Conservation (phyloP, 2,888 invertebrate species). For the Mythimna pallens region DNA sequence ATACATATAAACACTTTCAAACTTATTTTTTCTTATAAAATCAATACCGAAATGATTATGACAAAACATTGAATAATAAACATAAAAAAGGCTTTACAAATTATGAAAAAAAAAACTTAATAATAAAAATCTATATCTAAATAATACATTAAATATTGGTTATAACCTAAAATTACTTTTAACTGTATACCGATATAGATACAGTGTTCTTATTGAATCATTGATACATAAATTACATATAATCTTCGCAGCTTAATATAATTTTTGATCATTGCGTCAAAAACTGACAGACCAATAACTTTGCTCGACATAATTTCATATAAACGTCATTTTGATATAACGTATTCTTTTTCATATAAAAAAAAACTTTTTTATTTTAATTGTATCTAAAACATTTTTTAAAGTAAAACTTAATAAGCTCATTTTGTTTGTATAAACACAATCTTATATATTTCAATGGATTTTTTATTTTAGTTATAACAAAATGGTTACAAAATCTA, state of each 20-base stretch:
- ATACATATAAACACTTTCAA: background rate
- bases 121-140: slow-evolving; percentile 65
- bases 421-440: slow-evolving; percentile 42
- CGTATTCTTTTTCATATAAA: slow-evolving; percentile 36
- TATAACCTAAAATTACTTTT: slow-evolving; percentile 60
- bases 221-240: slow-evolving; percentile 58
- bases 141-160: slow-evolving; percentile 68
- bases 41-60: slow-evolving; percentile 44
- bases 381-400: slow-evolving; percentile 48
- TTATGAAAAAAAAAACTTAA: slow-evolving; percentile 61
- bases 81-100: slow-evolving; percentile 61
- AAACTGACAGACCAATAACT: slow-evolving; percentile 32
- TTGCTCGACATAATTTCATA: slow-evolving; percentile 45
- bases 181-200: slow-evolving; percentile 36
- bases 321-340: slow-evolving; percentile 28
- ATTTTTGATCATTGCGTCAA: slow-evolving; percentile 57
- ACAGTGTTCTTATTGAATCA: slow-evolving; percentile 42
- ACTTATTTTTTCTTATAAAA: slow-evolving; percentile 46
- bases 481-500: slow-evolving; percentile 8
- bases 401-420: slow-evolving; percentile 63
- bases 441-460: slow-evolving; percentile 25
- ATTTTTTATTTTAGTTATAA: slow-evolving; percentile 7
- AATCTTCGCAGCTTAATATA: slow-evolving; percentile 52
- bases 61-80: slow-evolving; percentile 57
- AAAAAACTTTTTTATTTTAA: slow-evolving; percentile 53